Percentiles rank a stretch among this genome's conserved stretches.
Conservation (phyloP, 64 coral and sea anemone genomes). For the Porites lutea region DNA sequence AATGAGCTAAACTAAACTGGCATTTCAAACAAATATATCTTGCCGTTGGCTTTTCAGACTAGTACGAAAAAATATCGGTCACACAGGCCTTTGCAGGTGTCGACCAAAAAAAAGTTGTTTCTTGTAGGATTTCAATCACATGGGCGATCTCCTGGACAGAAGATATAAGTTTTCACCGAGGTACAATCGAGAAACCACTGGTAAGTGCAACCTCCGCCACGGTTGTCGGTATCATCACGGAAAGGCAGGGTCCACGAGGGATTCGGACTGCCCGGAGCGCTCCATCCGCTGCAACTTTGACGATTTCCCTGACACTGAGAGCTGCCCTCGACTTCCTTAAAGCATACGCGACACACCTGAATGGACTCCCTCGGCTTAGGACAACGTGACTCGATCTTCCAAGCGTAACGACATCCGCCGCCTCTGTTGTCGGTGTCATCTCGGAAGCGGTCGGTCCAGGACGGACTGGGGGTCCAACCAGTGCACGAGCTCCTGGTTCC, state of each 20-base stretch:
- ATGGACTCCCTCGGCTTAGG: not conserved
- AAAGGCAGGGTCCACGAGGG: conserved; percentile 68
- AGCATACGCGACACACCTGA: conserved; percentile 49
- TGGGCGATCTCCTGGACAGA: not conserved
- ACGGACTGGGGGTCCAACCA: conserved; percentile 36
- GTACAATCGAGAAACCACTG: conserved; percentile 68
- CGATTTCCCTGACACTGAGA: conserved; percentile 72
- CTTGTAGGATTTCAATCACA: too few relatives aligned
- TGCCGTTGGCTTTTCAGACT: too few relatives aligned
- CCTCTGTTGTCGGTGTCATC: conserved; percentile 46
- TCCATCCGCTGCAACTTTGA: conserved; percentile 67
- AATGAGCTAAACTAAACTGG: too few relatives aligned
- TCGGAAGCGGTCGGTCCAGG: conserved; percentile 48
- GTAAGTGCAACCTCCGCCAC: conserved; percentile 56
- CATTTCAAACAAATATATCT: too few relatives aligned
- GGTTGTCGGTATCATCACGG: conserved; percentile 69
- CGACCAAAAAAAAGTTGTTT: too few relatives aligned
- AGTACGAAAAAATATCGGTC: too few relatives aligned
- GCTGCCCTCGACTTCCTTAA: conserved; percentile 72
- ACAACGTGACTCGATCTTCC: conserved; percentile 42
- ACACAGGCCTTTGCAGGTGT: too few relatives aligned
- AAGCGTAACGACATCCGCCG: conserved; percentile 15
- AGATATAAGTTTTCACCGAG: not conserved
- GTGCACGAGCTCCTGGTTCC: conserved; percentile 50
- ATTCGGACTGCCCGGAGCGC: not conserved